Percentiles rank a stretch among this genome's conserved stretches.
phyloP scores from a whole-genome alignment of 2,888 invertebrate genomes.

The Melanotus villosus region DNA sequence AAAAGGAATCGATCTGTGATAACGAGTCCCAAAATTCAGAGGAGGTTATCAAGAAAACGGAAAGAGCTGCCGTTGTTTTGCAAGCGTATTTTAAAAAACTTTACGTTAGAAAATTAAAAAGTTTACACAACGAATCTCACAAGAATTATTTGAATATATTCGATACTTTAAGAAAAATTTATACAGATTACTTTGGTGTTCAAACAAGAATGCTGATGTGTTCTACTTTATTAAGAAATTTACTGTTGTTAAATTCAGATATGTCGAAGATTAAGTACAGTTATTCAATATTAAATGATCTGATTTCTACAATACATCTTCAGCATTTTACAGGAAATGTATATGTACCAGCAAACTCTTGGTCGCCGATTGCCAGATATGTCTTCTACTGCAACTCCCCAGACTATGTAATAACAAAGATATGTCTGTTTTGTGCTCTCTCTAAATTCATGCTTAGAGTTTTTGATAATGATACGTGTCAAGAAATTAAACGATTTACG shows the following conservation, averaged over 20 bases:
- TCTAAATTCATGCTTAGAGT: constrained; percentile 57
- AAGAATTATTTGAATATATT: constrained; percentile 53
- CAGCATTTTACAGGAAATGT: constrained; percentile 50
- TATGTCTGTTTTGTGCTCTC: constrained; percentile 57
- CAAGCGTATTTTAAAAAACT: constrained; percentile 60
- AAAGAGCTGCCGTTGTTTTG: constrained; percentile 58
- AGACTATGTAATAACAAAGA: constrained; percentile 51
- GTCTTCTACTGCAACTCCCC: constrained; percentile 55
- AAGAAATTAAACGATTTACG: constrained; percentile 56
- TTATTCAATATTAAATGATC: constrained; percentile 56
- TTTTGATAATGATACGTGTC: constrained; percentile 61
- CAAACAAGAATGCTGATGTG: constrained; percentile 49
- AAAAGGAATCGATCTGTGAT: neutral
- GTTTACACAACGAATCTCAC: constrained; percentile 52
- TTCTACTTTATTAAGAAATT: constrained; percentile 56
- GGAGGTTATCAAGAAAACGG: constrained; percentile 54
- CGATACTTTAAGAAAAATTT: constrained; percentile 56
- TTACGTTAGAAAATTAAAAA: constrained; percentile 54
- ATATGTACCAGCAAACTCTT: constrained; percentile 42
- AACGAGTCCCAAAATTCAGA: constrained; percentile 23
- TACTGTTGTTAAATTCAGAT: constrained; percentile 48
- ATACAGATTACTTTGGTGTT: constrained; percentile 56
- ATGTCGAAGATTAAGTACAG: constrained; percentile 47
- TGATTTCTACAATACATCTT: constrained; percentile 52
- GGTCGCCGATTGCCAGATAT: constrained; percentile 58